Evolutionary conservation across 1,140 invertebrate species (phyloP).

Genomic region (Drosophila insularis): DNA sequence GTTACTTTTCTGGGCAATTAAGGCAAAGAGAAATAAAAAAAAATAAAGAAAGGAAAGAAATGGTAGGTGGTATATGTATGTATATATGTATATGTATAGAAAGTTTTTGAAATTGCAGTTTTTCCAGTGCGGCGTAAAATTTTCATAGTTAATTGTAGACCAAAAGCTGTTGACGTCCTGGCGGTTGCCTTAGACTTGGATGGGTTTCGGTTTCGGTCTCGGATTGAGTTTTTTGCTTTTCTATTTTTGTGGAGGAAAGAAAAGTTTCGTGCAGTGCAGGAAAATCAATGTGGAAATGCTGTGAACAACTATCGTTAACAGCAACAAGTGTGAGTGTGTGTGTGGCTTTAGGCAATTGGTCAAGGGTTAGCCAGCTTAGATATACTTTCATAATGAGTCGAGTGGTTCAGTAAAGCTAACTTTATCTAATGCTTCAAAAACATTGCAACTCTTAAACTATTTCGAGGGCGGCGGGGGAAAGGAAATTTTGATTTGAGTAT

Average conservation of each 20-base stretch:
- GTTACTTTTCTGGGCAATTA: conserved; percentile 78
- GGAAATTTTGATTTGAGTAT: too few relatives aligned
- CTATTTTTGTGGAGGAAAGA: background rate
- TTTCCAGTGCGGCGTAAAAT: conserved; percentile 60
- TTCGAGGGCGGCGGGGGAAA: too few relatives aligned
- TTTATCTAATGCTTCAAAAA: background rate
- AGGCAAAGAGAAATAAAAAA: conserved; percentile 48
- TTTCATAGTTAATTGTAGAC: conserved; percentile 69
- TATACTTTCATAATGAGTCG: background rate
- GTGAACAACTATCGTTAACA: background rate
- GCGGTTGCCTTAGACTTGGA: conserved; percentile 16
- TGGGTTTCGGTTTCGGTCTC: background rate
- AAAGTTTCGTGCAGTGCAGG: background rate
- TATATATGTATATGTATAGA: conserved; percentile 34
- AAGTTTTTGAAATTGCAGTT: conserved; percentile 38
- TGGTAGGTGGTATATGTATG: background rate
- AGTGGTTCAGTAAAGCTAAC: background rate
- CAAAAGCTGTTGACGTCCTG: conserved; percentile 1
- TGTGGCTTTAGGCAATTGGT: background rate
- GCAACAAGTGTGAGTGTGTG: conserved; percentile 8
- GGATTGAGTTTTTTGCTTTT: background rate
- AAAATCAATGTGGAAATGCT: background rate
- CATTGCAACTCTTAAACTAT: background rate
- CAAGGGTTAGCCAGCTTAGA: conserved; percentile 1
- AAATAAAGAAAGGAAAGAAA: conserved; percentile 12